Percentiles rank a stretch among this genome's conserved stretches.
Conservation (phyloP, 2,888 invertebrate genomes). For the Dromius quadrimaculatus region DNA sequence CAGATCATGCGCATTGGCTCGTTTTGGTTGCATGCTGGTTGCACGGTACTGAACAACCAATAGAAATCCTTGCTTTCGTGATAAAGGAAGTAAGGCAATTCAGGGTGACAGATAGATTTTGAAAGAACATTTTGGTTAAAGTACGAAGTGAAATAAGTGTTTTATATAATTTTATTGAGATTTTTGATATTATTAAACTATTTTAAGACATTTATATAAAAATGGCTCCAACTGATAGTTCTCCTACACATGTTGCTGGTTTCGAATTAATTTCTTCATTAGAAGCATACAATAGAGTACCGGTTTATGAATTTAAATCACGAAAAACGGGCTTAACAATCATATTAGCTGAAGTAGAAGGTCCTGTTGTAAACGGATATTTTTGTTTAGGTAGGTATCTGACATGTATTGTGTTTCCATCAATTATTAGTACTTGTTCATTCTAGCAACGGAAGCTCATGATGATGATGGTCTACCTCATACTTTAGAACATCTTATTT, state of each 20-base stretch:
- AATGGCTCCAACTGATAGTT: slow-evolving; percentile 64
- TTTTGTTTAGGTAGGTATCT: slow-evolving; percentile 81
- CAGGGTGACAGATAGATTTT: neutral
- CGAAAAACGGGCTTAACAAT: slow-evolving; percentile 84
- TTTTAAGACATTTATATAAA: slow-evolving; percentile 26
- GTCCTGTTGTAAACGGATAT: slow-evolving; percentile 90
- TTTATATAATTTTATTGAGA: slow-evolving; percentile 20
- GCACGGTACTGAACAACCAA: neutral
- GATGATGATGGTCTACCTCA: slow-evolving; percentile 95
- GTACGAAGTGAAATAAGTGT: neutral
- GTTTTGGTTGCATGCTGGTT: neutral
- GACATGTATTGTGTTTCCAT: neutral
- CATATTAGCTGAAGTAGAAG: slow-evolving; percentile 87
- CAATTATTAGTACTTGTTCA: slow-evolving; percentile 20
- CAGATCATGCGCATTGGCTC: neutral
- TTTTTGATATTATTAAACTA: slow-evolving; percentile 12
- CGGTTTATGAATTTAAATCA: slow-evolving; percentile 85
- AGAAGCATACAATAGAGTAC: slow-evolving; percentile 79
- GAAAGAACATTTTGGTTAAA: neutral
- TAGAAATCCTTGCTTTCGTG: neutral
- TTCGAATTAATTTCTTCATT: slow-evolving; percentile 73
- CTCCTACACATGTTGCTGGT: slow-evolving; percentile 64
- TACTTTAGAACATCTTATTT: slow-evolving; percentile 91
- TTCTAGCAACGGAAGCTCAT: slow-evolving; percentile 87
- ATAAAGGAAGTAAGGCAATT: slow-evolving; percentile 8